These are phyloP conservation scores for Pantherophis vulpinus DNA, from an alignment of 2,797 vertebrate genomes.

Conservation along the genomic window DNA sequence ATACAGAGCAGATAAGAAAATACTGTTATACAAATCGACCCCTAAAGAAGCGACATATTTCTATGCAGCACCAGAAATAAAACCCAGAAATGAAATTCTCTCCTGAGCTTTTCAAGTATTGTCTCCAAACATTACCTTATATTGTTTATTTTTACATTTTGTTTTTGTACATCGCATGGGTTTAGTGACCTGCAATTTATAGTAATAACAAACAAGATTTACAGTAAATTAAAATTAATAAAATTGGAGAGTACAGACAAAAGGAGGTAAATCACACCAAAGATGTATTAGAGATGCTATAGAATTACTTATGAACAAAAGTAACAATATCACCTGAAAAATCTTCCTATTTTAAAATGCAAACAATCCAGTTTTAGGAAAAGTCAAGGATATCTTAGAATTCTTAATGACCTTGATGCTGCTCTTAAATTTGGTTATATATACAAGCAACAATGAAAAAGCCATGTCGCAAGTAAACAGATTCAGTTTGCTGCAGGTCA, in stretches of 20 bases:
- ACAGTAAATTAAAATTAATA: not conserved
- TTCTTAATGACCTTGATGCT: not conserved
- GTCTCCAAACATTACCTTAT: not conserved
- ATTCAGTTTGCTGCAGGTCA: not conserved
- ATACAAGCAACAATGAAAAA: not conserved
- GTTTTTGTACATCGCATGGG: not conserved
- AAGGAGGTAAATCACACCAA: not conserved
- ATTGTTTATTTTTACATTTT: not conserved
- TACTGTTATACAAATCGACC: not conserved
- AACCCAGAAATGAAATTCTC: not conserved
- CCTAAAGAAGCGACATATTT: not conserved
- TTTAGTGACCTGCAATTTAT: not conserved
- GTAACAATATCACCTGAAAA: not conserved
- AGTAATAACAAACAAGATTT: not conserved
- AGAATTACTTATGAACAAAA: not conserved
- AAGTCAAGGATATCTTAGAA: not conserved
- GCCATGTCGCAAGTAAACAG: not conserved
- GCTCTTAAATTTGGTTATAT: not conserved
- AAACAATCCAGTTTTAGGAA: not conserved
- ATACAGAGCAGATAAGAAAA: not conserved
- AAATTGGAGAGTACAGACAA: not conserved
- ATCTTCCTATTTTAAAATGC: not conserved
- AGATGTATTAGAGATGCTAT: not conserved
- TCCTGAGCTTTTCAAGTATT: not conserved
- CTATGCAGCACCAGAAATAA: not conserved